phyloP scores from a whole-genome alignment of 2,797 vertebrate genomes.

The Macroramphosus scolopax region DNA sequence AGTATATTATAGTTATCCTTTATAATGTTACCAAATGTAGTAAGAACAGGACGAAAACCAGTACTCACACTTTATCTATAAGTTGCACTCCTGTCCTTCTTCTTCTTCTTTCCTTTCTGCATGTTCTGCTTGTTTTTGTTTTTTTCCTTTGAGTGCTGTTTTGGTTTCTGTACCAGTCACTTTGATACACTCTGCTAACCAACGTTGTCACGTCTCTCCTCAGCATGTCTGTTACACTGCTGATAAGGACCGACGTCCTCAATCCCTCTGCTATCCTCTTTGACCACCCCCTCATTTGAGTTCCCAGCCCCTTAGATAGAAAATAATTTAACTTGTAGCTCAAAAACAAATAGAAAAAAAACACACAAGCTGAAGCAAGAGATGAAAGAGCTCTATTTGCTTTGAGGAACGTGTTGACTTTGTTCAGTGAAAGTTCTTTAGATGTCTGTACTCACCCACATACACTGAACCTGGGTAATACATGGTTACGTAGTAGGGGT shows the following conservation, averaged over 20 bases:
- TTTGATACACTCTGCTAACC: conserved; percentile 40
- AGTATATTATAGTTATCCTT: too few relatives aligned
- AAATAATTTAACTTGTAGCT: conserved; percentile 19
- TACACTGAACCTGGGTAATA: conserved; percentile 66
- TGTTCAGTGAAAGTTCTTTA: neutral
- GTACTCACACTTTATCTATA: conserved; percentile 57
- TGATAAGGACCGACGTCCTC: conserved; percentile 63
- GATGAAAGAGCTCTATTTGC: conserved; percentile 5
- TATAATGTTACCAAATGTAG: too few relatives aligned
- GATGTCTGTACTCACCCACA: conserved; percentile 67
- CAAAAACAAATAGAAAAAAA: conserved; percentile 18
- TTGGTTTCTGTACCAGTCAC: conserved; percentile 21
- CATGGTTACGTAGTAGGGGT: conserved; percentile 67
- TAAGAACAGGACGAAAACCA: neutral
- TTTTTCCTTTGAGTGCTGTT: conserved; percentile 11
- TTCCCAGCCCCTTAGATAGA: conserved; percentile 16
- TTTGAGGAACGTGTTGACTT: too few relatives aligned
- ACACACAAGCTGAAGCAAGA: too few relatives aligned
- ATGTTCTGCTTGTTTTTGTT: conserved; percentile 28
- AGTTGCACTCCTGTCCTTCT: conserved; percentile 16
- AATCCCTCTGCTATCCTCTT: conserved; percentile 45
- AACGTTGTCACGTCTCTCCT: conserved; percentile 37
- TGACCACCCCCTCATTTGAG: conserved; percentile 22
- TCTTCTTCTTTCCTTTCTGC: conserved; percentile 25
- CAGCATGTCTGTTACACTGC: conserved; percentile 53